A percentile compares a stretch with the other conserved stretches of the same genome.
phyloP scores from a whole-genome alignment of 2,113 vertebrate genomes.

The Pseudorasbora parva region DNA sequence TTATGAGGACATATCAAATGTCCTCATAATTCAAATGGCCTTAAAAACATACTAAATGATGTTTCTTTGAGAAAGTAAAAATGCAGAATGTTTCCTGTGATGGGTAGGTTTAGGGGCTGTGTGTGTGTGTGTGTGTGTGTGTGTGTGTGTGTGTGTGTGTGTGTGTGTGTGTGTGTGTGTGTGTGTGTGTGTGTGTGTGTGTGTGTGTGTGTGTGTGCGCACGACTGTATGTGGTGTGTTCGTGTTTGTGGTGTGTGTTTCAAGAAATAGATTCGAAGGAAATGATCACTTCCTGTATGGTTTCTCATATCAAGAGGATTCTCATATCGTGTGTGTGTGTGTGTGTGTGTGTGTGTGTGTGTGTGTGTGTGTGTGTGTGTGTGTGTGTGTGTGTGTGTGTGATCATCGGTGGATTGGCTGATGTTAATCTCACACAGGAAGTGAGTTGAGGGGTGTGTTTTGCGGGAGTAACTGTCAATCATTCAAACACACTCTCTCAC shows the following conservation, averaged over 20 bases:
- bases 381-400: no score
- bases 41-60: no score
- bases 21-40: no score
- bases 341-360: no score
- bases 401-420: slow-evolving; percentile 74
- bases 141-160: slow-evolving; percentile 29
- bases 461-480: slow-evolving; percentile 31
- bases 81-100: no score
- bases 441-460: no score
- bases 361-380: no score
- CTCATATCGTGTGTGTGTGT: no score
- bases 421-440: slow-evolving; percentile 79
- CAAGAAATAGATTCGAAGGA: slow-evolving; percentile 26
- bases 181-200: not conserved
- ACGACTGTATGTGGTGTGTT: no score
- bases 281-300: slow-evolving; percentile 45
- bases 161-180: slow-evolving; percentile 3
- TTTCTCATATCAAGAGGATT: slow-evolving; percentile 67
- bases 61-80: no score
- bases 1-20: no score
- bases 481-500: not conserved
- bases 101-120: not conserved
- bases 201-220: not conserved
- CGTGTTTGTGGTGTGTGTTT: slow-evolving; percentile 34
- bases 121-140: slow-evolving; percentile 29